A percentile compares a stretch with the other conserved stretches of the same genome.
phyloP scores from a whole-genome alignment of 1,140 invertebrate genomes.

The Drosophila santomea region DNA sequence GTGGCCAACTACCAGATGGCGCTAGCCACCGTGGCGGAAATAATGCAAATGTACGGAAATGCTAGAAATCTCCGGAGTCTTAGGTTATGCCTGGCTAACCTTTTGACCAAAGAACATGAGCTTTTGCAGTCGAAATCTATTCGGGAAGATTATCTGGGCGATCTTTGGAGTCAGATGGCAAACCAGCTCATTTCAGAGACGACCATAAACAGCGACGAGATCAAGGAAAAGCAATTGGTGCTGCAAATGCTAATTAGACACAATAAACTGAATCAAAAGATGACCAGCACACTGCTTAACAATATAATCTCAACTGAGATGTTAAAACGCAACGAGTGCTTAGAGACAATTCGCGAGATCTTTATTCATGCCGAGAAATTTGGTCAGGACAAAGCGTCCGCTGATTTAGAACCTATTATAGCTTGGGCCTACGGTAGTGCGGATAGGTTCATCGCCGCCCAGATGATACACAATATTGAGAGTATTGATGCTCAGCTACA shows the following conservation, averaged over 20 bases:
- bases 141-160: conserved; percentile 14
- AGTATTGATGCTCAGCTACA: conserved; percentile 58
- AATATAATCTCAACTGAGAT: conserved; percentile 61
- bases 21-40: conserved; percentile 31
- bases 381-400: conserved; percentile 61
- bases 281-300: conserved; percentile 52
- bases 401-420: conserved; percentile 53
- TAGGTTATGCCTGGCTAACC: conserved; percentile 34
- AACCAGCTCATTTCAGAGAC: conserved; percentile 61
- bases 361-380: conserved; percentile 55
- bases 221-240: conserved; percentile 64
- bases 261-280: conserved; percentile 43
- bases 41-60: conserved; percentile 63
- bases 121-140: conserved; percentile 24
- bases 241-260: conserved; percentile 57
- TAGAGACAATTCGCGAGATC: conserved; percentile 66
- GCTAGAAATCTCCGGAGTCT: conserved; percentile 54
- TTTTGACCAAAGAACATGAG: conserved; percentile 51
- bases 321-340: conserved; percentile 69
- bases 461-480: conserved; percentile 69
- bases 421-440: conserved; percentile 60
- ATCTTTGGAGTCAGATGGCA: conserved; percentile 56
- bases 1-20: conserved; percentile 55
- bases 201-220: conserved; percentile 47
- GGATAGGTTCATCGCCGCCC: conserved; percentile 51